Base-by-base conservation (phyloP, 2,113 vertebrate genomes). In the Psophia crepitans region DNA sequence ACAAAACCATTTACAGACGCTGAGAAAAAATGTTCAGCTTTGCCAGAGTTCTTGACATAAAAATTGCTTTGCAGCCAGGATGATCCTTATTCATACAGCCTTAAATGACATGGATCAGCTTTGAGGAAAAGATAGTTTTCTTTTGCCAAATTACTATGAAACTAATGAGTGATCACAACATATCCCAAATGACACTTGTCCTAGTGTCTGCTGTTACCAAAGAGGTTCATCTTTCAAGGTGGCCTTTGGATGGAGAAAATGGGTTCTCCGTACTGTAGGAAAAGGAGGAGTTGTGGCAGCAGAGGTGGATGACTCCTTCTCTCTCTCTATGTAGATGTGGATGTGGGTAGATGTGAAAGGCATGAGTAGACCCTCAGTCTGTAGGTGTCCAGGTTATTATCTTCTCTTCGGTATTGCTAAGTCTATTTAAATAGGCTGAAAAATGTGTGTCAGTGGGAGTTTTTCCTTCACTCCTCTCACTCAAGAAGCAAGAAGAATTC, bases 381-480 rank as follows among this genome's bases (percentile, higher is more conserved):
- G 90, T 90, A 86, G 79, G 90, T 94, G 73, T 90, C 39, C 56
- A 53, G 64, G 75, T 96, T 74, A 73, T 89, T 94, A 81, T 87
- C 83, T 75, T 75, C 39, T 70, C 51, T 63, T 92, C 51, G 28
- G 35, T 82, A 49, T 63, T 88, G 57, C 44, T 63, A 80, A 82
- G 4, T 90, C 27, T 92, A 33, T 92, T 95, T 84, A 87, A 84
- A 92, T 19, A 84, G 37, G 19, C 32, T 90, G 71, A 93, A 91
- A 93, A 91, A 87, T 41, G 28, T 54, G 32, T 90, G 16, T 49
- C 0, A 2, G 95, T 97, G 64, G 93, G 93, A 94, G 93, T 93
- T 96, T 94, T 92, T 90, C 54, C 69, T 88, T 94, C 85, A 93
- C 54, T 94, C 46, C 64, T 94, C 79, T 94, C 79, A 92, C 75